Evolutionary conservation across 2,888 invertebrate genomes (phyloP).

Genomic region (Microplitis deprimator): DNA sequence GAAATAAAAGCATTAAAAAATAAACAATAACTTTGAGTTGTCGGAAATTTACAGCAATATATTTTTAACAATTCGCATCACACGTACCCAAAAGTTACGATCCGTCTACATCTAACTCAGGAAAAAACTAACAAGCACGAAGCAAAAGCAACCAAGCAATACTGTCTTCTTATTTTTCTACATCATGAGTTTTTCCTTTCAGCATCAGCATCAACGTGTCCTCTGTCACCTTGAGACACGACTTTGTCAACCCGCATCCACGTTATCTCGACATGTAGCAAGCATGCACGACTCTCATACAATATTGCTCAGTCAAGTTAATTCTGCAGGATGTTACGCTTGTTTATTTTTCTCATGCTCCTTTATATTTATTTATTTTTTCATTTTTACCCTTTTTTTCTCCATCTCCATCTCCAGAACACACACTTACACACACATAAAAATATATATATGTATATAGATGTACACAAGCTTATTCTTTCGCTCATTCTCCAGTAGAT

Average conservation of each 20-base stretch:
- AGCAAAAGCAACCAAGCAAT: background rate
- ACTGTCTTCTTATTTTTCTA: background rate
- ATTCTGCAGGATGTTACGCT: constrained; percentile 13
- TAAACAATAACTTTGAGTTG: background rate
- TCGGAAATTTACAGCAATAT: background rate
- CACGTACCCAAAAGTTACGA: background rate
- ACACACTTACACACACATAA: background rate
- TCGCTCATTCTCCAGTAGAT: constrained; percentile 25
- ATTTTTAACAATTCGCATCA: background rate
- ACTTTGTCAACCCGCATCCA: constrained; percentile 37
- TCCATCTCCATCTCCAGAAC: background rate
- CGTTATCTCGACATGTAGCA: constrained; percentile 28
- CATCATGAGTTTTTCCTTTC: constrained; percentile 16
- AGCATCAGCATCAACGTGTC: constrained; percentile 10
- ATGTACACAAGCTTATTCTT: background rate
- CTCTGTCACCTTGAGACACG: constrained; percentile 19
- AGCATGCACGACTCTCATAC: constrained; percentile 23
- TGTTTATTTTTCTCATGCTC: constrained; percentile 32
- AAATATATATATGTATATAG: background rate
- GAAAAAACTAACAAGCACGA: background rate
- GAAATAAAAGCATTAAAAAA: background rate
- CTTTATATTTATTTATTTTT: constrained; percentile 30
- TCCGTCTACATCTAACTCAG: background rate
- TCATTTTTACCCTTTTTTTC: constrained; percentile 6
- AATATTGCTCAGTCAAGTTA: constrained; percentile 29